phyloP scores from a whole-genome alignment of 2,797 vertebrate species.

The Pteropus rufus region DNA sequence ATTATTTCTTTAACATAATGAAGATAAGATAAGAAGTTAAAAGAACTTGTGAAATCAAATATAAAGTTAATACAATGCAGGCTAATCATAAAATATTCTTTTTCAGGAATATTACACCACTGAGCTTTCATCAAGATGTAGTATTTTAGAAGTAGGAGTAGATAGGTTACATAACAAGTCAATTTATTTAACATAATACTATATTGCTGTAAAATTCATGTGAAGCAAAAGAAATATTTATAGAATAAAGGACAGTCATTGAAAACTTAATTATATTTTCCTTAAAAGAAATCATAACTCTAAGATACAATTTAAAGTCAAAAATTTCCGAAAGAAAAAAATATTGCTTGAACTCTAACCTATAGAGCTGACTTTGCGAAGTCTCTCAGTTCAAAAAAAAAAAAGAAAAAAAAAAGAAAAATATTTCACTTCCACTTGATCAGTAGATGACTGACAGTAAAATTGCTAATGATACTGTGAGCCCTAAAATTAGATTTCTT shows the following conservation, averaged over 20 bases:
- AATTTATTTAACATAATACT: conserved; percentile 55
- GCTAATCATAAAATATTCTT: neutral
- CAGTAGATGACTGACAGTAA: neutral
- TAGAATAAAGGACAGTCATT: neutral
- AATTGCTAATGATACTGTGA: neutral
- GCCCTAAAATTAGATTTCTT: neutral
- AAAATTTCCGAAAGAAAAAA: conserved; percentile 40
- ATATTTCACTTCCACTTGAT: neutral
- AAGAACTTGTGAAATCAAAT: conserved; percentile 24
- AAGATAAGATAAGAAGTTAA: neutral
- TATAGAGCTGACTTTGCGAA: neutral
- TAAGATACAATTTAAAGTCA: neutral
- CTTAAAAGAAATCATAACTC: conserved; percentile 16
- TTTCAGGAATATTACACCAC: neutral
- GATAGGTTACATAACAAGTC: neutral
- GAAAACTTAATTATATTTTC: conserved; percentile 56
- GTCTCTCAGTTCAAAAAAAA: neutral
- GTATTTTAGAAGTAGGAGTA: neutral
- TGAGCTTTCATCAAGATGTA: neutral
- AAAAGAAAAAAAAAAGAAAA: neutral
- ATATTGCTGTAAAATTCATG: conserved; percentile 41
- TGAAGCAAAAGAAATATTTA: conserved; percentile 58
- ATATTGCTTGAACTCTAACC: neutral
- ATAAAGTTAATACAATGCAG: conserved; percentile 4
- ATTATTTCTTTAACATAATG: conserved; percentile 20